Conservation (phyloP, 2,888 invertebrate species). For the Lucinisca nassula region DNA sequence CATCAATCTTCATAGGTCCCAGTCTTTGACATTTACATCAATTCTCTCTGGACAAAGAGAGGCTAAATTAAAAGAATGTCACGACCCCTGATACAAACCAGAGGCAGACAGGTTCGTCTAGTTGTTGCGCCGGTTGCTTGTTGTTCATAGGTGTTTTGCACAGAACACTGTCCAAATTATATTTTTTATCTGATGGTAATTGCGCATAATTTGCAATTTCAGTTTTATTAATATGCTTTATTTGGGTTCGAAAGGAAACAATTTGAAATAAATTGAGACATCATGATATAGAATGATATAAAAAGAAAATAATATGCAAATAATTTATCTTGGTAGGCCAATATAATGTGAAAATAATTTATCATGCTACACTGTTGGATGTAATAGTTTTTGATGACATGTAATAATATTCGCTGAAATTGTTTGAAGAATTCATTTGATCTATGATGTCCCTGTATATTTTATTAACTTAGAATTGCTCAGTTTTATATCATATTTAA, state of each 20-base stretch:
- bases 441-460: background rate
- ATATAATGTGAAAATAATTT: constrained; percentile 16
- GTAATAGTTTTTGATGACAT: constrained; percentile 13
- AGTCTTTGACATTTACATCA: too few species aligned
- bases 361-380: background rate
- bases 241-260: constrained; percentile 11
- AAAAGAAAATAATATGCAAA: constrained; percentile 8
- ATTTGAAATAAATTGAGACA: constrained; percentile 17
- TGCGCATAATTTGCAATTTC: constrained; percentile 13
- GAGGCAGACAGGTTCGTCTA: too few species aligned
- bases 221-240: constrained; percentile 14
- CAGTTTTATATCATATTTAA: background rate
- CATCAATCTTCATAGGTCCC: too few species aligned
- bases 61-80: too few species aligned
- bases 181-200: constrained; percentile 1
- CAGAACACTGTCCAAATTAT: too few species aligned
- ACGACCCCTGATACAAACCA: too few species aligned
- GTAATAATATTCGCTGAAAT: background rate
- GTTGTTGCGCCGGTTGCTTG: too few species aligned
- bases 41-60: too few species aligned
- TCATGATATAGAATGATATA: background rate
- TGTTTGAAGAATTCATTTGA: background rate
- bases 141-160: too few species aligned
- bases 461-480: constrained; percentile 6
- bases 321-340: constrained; percentile 9